Conservation (phyloP, 1,140 invertebrate genomes). For the Pomphorhynchus laevis region DNA sequence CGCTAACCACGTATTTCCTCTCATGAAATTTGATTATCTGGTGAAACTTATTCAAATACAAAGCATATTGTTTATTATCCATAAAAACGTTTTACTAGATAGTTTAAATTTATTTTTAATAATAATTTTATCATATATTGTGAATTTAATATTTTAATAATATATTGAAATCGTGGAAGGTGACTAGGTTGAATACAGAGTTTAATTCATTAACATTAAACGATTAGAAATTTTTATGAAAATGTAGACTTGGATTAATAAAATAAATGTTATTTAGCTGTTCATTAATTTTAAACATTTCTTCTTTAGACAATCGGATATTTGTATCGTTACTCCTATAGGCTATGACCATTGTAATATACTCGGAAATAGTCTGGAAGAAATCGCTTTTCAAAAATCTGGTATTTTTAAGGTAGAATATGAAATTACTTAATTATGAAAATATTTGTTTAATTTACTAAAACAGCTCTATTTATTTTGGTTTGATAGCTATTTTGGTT, state of each 20-base stretch:
- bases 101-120: no score
- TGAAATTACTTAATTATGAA: neutral
- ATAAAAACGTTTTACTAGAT: no score
- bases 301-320: constrained; percentile 28
- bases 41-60: no score
- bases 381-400: constrained; percentile 70
- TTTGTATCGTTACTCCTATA: constrained; percentile 53
- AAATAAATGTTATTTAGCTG: neutral
- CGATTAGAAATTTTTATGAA: constrained; percentile 9
- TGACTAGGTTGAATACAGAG: no score
- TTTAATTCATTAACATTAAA: neutral
- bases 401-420: constrained; percentile 46
- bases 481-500: no score
- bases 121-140: no score
- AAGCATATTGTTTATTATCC: no score
- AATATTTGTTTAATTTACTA: neutral
- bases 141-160: no score
- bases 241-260: neutral
- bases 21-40: no score
- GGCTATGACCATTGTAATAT: constrained; percentile 49
- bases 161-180: no score
- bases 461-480: no score
- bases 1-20: no score
- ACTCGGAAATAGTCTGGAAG: constrained; percentile 40
- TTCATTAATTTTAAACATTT: neutral